These are phyloP conservation scores for Pristionchus arcanus DNA, from an alignment of 2,888 invertebrate genomes.

Conservation along the genomic window DNA sequence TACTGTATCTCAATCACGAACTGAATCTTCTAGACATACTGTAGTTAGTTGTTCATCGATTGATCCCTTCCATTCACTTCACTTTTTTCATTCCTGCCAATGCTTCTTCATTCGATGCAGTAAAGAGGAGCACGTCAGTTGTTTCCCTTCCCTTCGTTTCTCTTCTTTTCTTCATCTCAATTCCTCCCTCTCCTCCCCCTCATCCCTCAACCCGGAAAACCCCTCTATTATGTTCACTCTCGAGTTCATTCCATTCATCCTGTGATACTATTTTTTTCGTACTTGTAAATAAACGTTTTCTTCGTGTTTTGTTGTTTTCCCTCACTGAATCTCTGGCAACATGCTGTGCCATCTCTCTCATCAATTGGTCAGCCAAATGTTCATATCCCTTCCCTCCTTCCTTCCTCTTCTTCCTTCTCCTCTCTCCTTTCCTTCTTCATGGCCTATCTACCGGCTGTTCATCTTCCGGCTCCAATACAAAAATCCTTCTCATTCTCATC, in stretches of 20 bases:
- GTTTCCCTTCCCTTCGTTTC: conserved; percentile 23
- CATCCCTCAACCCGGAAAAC: conserved; percentile 42
- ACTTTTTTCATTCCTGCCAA: conserved; percentile 41
- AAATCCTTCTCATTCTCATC: conserved; percentile 42
- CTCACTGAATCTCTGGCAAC: neutral
- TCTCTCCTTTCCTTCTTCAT: neutral
- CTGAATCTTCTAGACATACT: conserved; percentile 1
- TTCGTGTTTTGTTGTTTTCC: neutral
- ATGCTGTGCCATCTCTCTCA: neutral
- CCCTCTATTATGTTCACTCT: conserved; percentile 25
- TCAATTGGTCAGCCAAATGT: conserved; percentile 40
- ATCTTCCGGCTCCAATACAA: conserved; percentile 36
- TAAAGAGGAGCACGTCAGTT: conserved; percentile 50
- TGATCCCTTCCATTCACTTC: conserved; percentile 18
- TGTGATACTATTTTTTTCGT: neutral
- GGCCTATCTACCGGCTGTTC: conserved; percentile 35
- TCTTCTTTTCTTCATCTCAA: neutral
- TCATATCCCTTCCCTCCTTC: conserved; percentile 38
- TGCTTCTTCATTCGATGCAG: conserved; percentile 45
- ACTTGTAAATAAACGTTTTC: conserved; percentile 46
- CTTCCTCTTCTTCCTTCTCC: conserved; percentile 26
- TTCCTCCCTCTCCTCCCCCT: conserved; percentile 19
- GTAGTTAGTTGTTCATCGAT: conserved; percentile 13
- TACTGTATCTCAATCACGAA: conserved; percentile 28
- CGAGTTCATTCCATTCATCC: conserved; percentile 27